Evolutionary conservation across 53 echinoderm and acorn worm genomes (phyloP), one percentile per base, ranked within the genome.

Genomic region (Astropecten irregularis): DNA sequence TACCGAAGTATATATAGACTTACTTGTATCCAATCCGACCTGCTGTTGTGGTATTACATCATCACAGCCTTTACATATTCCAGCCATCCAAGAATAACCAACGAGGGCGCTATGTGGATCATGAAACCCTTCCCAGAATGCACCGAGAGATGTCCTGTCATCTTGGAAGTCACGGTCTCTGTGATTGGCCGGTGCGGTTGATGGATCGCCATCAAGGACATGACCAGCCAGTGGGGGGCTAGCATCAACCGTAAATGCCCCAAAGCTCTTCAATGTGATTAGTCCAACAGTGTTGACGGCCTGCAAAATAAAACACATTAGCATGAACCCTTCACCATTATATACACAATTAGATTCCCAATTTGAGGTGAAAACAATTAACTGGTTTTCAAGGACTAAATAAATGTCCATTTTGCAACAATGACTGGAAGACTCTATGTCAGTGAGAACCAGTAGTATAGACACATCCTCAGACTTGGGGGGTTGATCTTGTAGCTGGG

Each of bases 71-170:
- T 15, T 7, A 62, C 88, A 88, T 9, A 46, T 60, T 36, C 88
- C 88, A 18, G 49, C 23, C 25, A 21, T 68, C 70, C 73, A 82
- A 1, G 55, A 34, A 72, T 87, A 73, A 0, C 62, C 73, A 48
- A 83, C 15, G 57, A 83, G 26, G 62, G 49, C 40, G 30, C 66
- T 65, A 18, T 70, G 70, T 0, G 82, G 82, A 60, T 88, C 88
- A 40, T 82, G 51, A 63, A 88, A 88, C 56, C 88, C 88, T 82
- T 82, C 64, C 88, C 88, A 88, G 48, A 37, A 49, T 49, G 82
- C 88, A 46, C 58, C 16, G 2, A 88, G 23, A 20, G 15, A 38
- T 2, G 63, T 44, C 13, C 40, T 36, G 37, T 88, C 88, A 13
- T 60, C 60, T 29, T 88, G 82, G 28, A 71, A 71, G 65, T 88